Conservation (phyloP, 2,888 invertebrate genomes). For the Hofmannophila pseudospretella region DNA sequence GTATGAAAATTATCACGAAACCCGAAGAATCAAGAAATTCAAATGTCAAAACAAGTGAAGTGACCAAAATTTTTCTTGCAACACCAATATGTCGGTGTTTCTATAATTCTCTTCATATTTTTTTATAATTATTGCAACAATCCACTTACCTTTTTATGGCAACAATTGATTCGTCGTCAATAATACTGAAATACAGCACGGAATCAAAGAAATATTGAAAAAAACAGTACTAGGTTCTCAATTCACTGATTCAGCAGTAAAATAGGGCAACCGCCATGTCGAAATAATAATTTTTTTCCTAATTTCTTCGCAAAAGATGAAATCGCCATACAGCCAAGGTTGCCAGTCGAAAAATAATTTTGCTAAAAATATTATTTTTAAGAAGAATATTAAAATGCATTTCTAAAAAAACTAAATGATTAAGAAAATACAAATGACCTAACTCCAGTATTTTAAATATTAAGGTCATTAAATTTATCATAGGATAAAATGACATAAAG, state of each 20-base stretch:
- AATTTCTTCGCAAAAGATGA: background rate
- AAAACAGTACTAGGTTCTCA: too few relatives aligned
- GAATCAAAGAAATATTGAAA: too few relatives aligned
- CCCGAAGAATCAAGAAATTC: background rate
- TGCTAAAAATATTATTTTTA: too few relatives aligned
- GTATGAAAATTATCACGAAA: background rate
- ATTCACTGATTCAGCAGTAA: background rate
- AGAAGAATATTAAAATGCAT: too few relatives aligned
- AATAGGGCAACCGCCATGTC: background rate
- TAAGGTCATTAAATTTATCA: too few relatives aligned
- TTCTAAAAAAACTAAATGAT: too few relatives aligned
- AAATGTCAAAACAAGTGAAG: conserved; percentile 29
- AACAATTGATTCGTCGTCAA: conserved; percentile 35
- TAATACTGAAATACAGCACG: background rate
- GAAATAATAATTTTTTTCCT: background rate
- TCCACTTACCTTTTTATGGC: conserved; percentile 59
- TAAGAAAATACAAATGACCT: too few relatives aligned
- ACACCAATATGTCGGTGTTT: conserved; percentile 63
- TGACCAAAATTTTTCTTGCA: conserved; percentile 54
- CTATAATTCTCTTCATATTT: conserved; percentile 39
- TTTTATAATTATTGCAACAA: conserved; percentile 70
- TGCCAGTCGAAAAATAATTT: conserved; percentile 15
- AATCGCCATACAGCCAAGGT: conserved; percentile 19
- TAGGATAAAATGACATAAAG: too few relatives aligned
- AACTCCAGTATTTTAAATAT: too few relatives aligned